Percentiles rank a stretch among this genome's conserved stretches.
Conservation (phyloP, 2,888 invertebrate genomes). For the Troides aeacus region DNA sequence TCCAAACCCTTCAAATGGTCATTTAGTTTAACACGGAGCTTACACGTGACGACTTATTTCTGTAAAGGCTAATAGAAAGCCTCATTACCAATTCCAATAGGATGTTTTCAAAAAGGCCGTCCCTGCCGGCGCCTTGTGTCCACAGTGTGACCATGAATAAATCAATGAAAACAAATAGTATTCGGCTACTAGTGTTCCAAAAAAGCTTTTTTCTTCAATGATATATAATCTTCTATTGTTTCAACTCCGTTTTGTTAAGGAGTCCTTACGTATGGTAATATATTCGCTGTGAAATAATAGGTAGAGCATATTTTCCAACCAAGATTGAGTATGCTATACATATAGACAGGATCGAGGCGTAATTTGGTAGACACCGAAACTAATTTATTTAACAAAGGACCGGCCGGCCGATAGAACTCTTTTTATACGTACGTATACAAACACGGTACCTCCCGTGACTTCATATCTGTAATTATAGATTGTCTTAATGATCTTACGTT, state of each 20-base stretch:
- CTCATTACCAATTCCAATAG: slow-evolving; percentile 74
- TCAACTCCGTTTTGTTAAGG: slow-evolving; percentile 67
- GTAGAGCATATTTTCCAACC: slow-evolving; percentile 76
- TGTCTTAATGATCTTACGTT: slow-evolving; percentile 50
- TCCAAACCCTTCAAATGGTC: slow-evolving; percentile 47
- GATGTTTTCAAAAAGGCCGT: slow-evolving; percentile 67
- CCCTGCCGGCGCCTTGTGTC: slow-evolving; percentile 73
- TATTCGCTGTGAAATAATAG: slow-evolving; percentile 69
- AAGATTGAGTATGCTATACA: slow-evolving; percentile 67
- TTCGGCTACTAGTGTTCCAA: slow-evolving; percentile 76
- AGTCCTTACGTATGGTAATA: slow-evolving; percentile 69
- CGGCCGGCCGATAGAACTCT: slow-evolving; percentile 73
- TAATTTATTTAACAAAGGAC: slow-evolving; percentile 81
- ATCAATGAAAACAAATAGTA: slow-evolving; percentile 80
- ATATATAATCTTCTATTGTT: slow-evolving; percentile 71
- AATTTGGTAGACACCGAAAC: slow-evolving; percentile 82
- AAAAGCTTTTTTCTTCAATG: slow-evolving; percentile 64
- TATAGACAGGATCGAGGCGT: slow-evolving; percentile 77
- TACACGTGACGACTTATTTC: slow-evolving; percentile 62
- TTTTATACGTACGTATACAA: slow-evolving; percentile 74
- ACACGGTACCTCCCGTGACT: slow-evolving; percentile 62
- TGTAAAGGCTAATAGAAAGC: slow-evolving; percentile 61
- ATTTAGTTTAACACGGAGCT: slow-evolving; percentile 61
- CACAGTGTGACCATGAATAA: slow-evolving; percentile 74
- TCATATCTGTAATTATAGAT: slow-evolving; percentile 52